These are phyloP conservation scores for Erythrolamprus reginae DNA, from an alignment of 2,113 vertebrate species.

Conservation along the genomic window DNA sequence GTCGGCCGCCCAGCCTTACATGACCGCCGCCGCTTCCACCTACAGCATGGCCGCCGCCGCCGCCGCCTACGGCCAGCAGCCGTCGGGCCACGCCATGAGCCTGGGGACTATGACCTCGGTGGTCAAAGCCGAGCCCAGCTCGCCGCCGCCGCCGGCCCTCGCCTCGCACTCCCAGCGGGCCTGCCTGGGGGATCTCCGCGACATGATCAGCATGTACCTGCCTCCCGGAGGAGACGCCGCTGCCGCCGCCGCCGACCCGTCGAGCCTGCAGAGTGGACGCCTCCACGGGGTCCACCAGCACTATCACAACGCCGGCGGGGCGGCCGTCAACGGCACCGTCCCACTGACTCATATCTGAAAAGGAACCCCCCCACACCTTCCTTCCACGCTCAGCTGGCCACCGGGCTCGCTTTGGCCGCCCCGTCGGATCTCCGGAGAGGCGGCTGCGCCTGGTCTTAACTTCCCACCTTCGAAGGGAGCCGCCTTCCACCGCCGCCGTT, in stretches of 20 bases:
- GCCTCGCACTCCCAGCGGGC: conserved; percentile 93
- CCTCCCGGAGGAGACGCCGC: conserved; percentile 91
- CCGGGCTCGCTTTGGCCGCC: too few relatives aligned
- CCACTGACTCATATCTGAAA: conserved; percentile 94
- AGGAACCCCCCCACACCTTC: neutral
- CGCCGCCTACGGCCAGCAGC: conserved; percentile 87
- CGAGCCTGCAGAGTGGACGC: conserved; percentile 83
- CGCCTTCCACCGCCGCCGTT: too few relatives aligned
- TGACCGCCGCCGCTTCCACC: conserved; percentile 86
- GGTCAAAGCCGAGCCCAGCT: conserved; percentile 95
- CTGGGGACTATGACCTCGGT: conserved; percentile 87
- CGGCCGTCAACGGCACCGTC: conserved; percentile 91
- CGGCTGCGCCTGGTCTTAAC: neutral
- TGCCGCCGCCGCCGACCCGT: conserved; percentile 87
- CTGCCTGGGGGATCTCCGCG: conserved; percentile 94
- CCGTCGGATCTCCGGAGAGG: neutral
- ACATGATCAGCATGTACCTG: conserved; percentile 99
- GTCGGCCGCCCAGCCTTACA: conserved; percentile 92
- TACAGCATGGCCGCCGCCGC: conserved; percentile 73
- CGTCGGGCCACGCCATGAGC: conserved; percentile 77
- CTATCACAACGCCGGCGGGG: conserved; percentile 91
- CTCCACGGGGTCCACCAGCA: conserved; percentile 96
- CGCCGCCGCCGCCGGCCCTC: conserved; percentile 86
- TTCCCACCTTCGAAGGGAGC: neutral
- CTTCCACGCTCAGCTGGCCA: too few relatives aligned